Evolutionary conservation across 2,113 vertebrate genomes (phyloP).

Genomic region (Phodopus roborovskii): DNA sequence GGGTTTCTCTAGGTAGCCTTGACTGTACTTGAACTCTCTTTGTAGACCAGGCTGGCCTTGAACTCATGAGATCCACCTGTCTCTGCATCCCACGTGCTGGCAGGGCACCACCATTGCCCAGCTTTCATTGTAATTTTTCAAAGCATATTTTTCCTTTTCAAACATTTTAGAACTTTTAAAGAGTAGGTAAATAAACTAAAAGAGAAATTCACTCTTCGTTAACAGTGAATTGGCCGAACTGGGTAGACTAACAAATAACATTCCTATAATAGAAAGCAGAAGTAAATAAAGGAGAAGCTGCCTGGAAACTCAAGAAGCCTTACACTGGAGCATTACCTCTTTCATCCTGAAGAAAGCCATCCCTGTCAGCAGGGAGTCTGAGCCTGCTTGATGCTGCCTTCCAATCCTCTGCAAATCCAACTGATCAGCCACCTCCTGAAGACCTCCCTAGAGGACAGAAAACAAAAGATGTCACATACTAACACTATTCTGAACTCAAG

Average conservation of each 20-base stretch:
- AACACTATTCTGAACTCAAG: not conserved
- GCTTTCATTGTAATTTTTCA: not conserved
- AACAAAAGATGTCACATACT: not conserved
- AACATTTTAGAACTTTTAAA: not conserved
- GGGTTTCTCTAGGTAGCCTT: not conserved
- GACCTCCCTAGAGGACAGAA: constrained; percentile 90
- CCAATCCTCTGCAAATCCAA: constrained; percentile 97
- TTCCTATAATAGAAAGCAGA: constrained; percentile 7
- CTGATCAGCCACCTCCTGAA: constrained; percentile 99
- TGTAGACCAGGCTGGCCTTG: too few species aligned
- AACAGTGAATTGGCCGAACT: not conserved
- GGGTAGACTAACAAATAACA: not conserved
- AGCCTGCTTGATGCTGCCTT: constrained; percentile 97
- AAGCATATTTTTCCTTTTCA: not conserved
- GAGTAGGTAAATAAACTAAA: not conserved
- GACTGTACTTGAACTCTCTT: not conserved
- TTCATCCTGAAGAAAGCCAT: constrained; percentile 99
- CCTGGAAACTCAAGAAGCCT: not conserved
- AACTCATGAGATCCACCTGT: not conserved
- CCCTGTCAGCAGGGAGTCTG: constrained; percentile 96
- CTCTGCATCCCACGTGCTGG: not conserved
- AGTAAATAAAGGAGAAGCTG: not conserved
- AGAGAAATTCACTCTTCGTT: not conserved
- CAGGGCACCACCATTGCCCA: not conserved
- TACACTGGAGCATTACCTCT: constrained; percentile 88